Evolutionary conservation across 2,888 invertebrate genomes (phyloP).

Genomic region (Melanargia galathea): DNA sequence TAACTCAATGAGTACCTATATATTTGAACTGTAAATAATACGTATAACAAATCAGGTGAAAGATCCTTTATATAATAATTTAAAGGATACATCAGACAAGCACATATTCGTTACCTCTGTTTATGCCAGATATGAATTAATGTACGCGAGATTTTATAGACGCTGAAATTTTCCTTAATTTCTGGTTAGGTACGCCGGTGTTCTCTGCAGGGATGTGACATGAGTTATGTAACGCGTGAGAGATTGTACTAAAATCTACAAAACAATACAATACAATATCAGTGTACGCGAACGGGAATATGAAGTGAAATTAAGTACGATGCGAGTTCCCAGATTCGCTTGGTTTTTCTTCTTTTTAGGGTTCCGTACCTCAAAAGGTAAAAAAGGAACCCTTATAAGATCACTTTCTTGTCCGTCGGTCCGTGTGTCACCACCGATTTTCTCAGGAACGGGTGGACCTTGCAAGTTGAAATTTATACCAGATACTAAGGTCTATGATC

Average conservation of each 20-base stretch:
- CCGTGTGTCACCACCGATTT: too few species aligned
- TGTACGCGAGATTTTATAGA: not conserved
- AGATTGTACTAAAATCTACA: not conserved
- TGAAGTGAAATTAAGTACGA: too few species aligned
- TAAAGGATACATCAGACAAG: not conserved
- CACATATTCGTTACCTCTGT: not conserved
- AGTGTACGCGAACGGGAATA: not conserved
- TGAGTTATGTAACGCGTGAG: not conserved
- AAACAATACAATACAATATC: not conserved
- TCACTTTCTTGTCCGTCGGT: too few species aligned
- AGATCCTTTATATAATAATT: not conserved
- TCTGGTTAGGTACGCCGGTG: not conserved
- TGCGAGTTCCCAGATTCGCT: too few species aligned
- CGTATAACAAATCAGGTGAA: not conserved
- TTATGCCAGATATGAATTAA: not conserved
- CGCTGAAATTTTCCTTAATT: slow-evolving; percentile 9
- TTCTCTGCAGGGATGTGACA: not conserved
- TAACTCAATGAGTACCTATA: not conserved
- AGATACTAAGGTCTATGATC: too few species aligned
- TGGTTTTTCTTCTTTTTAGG: too few species aligned
- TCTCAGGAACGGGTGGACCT: too few species aligned
- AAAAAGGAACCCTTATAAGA: too few species aligned
- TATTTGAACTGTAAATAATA: not conserved
- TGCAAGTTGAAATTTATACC: too few species aligned
- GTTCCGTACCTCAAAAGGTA: too few species aligned